Evolutionary conservation across 2,797 vertebrate genomes (phyloP), one percentile per base, ranked within the genome.

Genomic region (Myotis pilosus): DNA sequence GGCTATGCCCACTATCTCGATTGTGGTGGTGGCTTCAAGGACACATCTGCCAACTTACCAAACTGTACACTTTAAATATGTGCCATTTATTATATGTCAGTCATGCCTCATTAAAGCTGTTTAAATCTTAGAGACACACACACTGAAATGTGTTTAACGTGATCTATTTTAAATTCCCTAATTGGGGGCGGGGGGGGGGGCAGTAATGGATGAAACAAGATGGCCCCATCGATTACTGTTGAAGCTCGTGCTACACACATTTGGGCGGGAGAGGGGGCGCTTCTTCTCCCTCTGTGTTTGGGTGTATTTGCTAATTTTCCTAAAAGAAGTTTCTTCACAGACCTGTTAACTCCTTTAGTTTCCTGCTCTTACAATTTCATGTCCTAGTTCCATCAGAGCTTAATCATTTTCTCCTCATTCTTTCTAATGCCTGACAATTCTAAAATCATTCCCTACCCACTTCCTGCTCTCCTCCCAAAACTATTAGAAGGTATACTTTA

Each of bases 211-310:
- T 57, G 6, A 49, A 30, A 51, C 47, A 36, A 60, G 66, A 33
- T 10, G 19, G 16, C 17, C 19, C 71, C 28, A 23, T 0, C 0
- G 22, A 2, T 23, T 72, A 30, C 25, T 25, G 20, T 1, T 19
- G 64, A 72, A 13, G 69, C 10, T 49, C 41, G 20, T 17, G 30
- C 30, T 36, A 11, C 11, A 13, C 4, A 49, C n/a, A 10, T 2
- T 15, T 1, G 22, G 22, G 23, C 2, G 30, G 19, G 11, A 0
- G 2, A 13, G 6, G 8, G 16, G 15, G 28, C 0, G 0, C 4
- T 41, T 33, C 22, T 55, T 41, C 23, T 23, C 33, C 6, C 55
- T 62, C 49, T 51, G 2, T 12, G 22, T 82, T 17, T 30, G 51
- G 92, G 15, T n/a, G 68, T 19, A 41, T 47, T n/a, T 44, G 60